These are phyloP conservation scores for Lophotriccus pileatus DNA, from an alignment of 2,797 vertebrate genomes.

Conservation along the genomic window DNA sequence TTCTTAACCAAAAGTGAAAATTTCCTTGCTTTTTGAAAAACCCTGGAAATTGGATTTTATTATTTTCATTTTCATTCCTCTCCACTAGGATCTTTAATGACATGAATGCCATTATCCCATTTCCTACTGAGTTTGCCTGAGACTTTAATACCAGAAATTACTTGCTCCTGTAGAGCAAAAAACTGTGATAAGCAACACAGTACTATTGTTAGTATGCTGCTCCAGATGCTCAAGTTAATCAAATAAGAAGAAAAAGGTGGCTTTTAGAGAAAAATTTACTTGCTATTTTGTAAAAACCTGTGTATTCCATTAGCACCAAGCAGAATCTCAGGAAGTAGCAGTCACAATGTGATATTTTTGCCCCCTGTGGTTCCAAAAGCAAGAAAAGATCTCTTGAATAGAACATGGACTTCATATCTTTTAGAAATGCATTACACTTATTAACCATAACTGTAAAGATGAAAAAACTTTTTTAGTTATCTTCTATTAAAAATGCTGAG, in stretches of 20 bases:
- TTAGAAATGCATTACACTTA: background rate
- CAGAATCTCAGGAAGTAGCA: background rate
- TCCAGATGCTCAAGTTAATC: background rate
- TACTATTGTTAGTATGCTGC: background rate
- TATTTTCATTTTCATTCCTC: background rate
- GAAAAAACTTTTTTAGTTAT: background rate
- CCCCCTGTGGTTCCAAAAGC: background rate
- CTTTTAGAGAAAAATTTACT: background rate
- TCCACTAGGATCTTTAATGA: background rate
- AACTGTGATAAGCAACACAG: background rate
- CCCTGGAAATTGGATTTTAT: fast-evolving
- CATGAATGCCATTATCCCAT: background rate
- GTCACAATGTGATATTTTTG: background rate
- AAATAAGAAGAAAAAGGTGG: background rate
- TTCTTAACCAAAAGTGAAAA: background rate
- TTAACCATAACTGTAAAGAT: background rate
- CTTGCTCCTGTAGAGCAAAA: background rate
- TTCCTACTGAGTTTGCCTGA: background rate
- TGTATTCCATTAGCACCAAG: background rate
- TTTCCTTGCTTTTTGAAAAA: background rate
- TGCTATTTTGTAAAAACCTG: background rate
- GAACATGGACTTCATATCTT: background rate
- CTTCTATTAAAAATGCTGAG: background rate
- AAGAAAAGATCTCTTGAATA: background rate
- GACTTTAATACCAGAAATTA: background rate